Conservation (phyloP, 1,140 invertebrate genomes). For the Pachyrhynchus sulphureomaculatus region DNA sequence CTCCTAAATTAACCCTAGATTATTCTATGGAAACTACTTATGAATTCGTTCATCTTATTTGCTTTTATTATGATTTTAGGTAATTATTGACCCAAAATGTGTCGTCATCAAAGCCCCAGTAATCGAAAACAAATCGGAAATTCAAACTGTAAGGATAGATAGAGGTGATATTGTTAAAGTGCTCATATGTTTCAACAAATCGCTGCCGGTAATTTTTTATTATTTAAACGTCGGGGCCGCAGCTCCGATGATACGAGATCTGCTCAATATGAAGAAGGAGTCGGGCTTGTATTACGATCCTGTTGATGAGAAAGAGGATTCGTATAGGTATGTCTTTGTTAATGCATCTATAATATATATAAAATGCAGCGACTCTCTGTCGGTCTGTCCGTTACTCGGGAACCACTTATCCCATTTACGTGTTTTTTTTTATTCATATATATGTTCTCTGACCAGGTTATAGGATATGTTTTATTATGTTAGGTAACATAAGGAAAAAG, state of each 20-base stretch:
- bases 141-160: constrained; percentile 63
- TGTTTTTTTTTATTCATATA: too few species aligned
- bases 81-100: constrained; percentile 64
- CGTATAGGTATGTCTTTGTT: constrained; percentile 59
- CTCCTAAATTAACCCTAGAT: too few species aligned
- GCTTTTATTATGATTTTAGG: constrained; percentile 48
- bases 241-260: constrained; percentile 66
- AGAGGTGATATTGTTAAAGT: constrained; percentile 69
- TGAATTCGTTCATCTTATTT: too few species aligned
- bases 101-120: constrained; percentile 68
- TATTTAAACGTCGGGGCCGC: constrained; percentile 68
- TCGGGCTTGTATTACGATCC: constrained; percentile 61
- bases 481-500: too few species aligned
- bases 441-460: too few species aligned
- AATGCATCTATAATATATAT: too few species aligned
- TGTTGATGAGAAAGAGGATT: constrained; percentile 59
- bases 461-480: too few species aligned
- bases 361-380: too few species aligned
- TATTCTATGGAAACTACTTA: too few species aligned
- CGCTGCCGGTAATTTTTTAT: constrained; percentile 75
- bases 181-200: constrained; percentile 70
- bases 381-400: too few species aligned
- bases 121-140: constrained; percentile 59
- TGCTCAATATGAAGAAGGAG: constrained; percentile 68
- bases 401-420: too few species aligned